Base-by-base conservation (phyloP, 2,113 vertebrate genomes). In the Daphoenositta chrysoptera region DNA sequence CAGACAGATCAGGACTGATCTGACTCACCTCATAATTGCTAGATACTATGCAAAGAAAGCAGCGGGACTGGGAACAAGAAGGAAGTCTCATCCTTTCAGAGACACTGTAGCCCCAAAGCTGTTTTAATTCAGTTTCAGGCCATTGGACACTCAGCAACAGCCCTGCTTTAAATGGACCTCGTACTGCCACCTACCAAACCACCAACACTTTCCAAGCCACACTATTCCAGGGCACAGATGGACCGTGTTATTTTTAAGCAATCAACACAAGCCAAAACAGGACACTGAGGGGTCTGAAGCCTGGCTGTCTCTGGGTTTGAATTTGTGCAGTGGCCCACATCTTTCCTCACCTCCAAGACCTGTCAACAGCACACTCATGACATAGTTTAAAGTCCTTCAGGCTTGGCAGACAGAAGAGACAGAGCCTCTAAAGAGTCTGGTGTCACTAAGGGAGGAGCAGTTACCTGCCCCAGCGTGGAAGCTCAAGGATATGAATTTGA, bases 11-110 rank as follows among this genome's bases (percentile, higher is more conserved):
- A 93, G 94, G 47, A 31, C 86, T 76, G 83, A 94, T 90, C 50
- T 94, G 94, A 92, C 68, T 94, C 92, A 93, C 71, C 79, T 66
- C 47, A 1, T 94, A 96, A 96, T 95, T 95, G 90, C 80, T 39
- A 94, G 92, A 92, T 90, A 71, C n/a, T 56, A 91, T 60, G 64
- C 87, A 93, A 91, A 93, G 78, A 70, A 87, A 91, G 85, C 76
- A 95, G 93, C 2, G 6, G 86, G 72, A 76, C 68, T 33, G 65
- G 61, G 58, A 94, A 83, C 39, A 63, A 92, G 69, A 58, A 64
- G 33, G 56, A 51, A 83, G 76, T 56, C 56, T 87, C 56, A 30
- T 21, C 51, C 57, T 24, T 37, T 19, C 71, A 15, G 42, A 57
- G 37, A 42, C 2, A 0, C 26, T 11, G 11, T 16, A 87, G 73